phyloP scores from a whole-genome alignment of 2,113 vertebrate genomes.

The Microtus montanus region DNA sequence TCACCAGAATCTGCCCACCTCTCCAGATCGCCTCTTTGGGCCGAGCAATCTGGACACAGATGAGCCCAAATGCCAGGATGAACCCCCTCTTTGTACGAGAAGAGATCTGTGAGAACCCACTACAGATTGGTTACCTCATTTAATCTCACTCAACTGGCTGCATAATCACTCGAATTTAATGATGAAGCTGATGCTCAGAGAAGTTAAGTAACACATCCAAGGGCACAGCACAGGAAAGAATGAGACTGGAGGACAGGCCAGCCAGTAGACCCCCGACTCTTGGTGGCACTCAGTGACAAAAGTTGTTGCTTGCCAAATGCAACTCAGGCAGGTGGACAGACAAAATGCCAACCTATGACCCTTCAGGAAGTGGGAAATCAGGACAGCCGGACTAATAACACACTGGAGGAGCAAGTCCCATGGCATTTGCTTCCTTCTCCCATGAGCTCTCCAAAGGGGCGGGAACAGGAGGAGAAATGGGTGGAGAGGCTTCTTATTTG shows the following conservation, averaged over 20 bases:
- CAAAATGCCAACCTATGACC: background rate
- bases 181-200: background rate
- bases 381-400: background rate
- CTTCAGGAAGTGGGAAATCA: background rate
- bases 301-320: background rate
- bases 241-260: background rate
- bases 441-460: fast-evolving
- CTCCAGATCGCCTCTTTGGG: background rate
- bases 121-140: background rate
- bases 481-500: background rate
- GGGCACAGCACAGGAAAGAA: background rate
- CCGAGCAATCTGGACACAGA: background rate
- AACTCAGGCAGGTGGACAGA: background rate
- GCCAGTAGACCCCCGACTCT: background rate
- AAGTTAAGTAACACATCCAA: background rate
- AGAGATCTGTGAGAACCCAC: background rate
- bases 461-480: background rate
- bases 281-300: background rate
- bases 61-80: background rate
- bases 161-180: background rate
- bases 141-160: background rate
- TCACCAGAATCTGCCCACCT: background rate
- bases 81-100: conserved; percentile 33
- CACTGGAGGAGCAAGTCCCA: background rate
- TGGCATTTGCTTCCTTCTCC: background rate